phyloP scores from a whole-genome alignment of 2,797 vertebrate genomes.

The Tokudaia tokunoshimensis region DNA sequence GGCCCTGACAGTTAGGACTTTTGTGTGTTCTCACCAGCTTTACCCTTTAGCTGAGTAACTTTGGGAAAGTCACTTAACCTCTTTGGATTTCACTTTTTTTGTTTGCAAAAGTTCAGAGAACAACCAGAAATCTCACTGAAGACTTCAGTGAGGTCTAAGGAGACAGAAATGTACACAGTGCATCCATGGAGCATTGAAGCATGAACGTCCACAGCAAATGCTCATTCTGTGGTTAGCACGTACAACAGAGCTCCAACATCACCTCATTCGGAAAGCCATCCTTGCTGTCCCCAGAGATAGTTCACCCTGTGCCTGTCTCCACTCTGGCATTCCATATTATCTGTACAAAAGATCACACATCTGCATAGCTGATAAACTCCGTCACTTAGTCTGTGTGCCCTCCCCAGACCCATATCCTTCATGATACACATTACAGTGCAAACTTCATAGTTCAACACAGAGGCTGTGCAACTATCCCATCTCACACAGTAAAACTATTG shows the following conservation, averaged over 20 bases:
- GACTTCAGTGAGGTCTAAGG: neutral
- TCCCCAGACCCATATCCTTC: neutral
- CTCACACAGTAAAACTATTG: neutral
- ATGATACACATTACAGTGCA: neutral
- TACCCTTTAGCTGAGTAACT: neutral
- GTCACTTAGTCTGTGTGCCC: neutral
- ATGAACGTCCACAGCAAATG: rapidly evolving
- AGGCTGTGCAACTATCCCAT: neutral
- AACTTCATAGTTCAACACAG: neutral
- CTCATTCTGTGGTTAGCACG: neutral
- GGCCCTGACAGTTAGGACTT: neutral
- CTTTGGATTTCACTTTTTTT: neutral
- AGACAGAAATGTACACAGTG: neutral
- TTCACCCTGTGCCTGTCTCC: neutral
- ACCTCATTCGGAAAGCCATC: neutral
- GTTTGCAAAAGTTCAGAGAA: neutral
- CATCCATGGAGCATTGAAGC: neutral
- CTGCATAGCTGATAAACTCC: neutral
- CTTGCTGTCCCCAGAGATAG: neutral
- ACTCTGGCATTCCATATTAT: neutral
- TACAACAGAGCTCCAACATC: neutral
- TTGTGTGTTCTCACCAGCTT: neutral
- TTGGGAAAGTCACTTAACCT: neutral
- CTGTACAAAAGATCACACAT: neutral
- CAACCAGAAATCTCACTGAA: neutral